These are phyloP conservation scores for Popillia japonica DNA, from an alignment of 1,140 invertebrate genomes.

Conservation along the genomic window DNA sequence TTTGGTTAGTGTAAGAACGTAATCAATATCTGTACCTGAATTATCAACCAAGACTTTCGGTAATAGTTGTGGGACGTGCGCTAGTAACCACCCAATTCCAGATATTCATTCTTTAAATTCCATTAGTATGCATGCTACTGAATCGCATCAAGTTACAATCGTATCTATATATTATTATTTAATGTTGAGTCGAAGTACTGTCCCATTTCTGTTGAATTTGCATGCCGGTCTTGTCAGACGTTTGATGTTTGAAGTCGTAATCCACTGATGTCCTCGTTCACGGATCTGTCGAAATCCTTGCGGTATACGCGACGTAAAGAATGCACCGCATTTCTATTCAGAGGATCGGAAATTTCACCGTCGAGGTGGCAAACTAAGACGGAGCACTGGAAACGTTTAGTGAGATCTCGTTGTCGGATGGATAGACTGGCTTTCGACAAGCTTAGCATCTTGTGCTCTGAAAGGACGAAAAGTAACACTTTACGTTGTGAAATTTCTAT, in stretches of 20 bases:
- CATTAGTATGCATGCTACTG: too few species aligned
- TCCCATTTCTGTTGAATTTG: background rate
- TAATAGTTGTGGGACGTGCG: too few species aligned
- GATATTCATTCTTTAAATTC: too few species aligned
- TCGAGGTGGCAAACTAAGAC: background rate
- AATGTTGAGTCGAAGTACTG: background rate
- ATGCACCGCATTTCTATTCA: background rate
- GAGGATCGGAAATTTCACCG: background rate
- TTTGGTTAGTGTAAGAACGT: too few species aligned
- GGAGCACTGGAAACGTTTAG: background rate
- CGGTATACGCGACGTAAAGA: background rate
- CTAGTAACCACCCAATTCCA: too few species aligned
- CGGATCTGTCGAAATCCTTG: background rate
- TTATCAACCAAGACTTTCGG: too few species aligned
- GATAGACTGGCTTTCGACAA: conserved; percentile 1
- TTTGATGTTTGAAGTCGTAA: background rate
- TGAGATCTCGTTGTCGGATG: background rate
- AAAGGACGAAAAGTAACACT: background rate
- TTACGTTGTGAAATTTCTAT: too few species aligned
- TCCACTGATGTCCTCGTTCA: background rate
- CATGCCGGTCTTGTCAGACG: background rate
- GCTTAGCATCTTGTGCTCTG: background rate
- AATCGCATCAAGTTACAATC: background rate
- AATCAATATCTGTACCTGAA: too few species aligned
- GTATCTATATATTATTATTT: background rate